phyloP scores from a whole-genome alignment of 2,113 vertebrate species.

The Chinchilla lanigera region DNA sequence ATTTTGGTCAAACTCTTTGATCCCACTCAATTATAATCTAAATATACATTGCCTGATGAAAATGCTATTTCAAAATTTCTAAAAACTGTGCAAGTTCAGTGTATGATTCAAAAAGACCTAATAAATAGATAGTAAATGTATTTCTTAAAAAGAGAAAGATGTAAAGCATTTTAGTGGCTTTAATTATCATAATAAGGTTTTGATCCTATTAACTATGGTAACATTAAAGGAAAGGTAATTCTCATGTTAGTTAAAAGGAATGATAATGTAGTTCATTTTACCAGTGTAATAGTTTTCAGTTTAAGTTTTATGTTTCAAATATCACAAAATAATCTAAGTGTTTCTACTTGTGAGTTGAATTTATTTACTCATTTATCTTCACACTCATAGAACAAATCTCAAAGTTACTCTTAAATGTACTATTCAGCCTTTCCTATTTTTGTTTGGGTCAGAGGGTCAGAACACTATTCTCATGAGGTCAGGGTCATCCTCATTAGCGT shows the following conservation, averaged over 20 bases:
- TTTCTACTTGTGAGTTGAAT: slow-evolving; percentile 56
- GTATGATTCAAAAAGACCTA: slow-evolving; percentile 2
- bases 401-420: slow-evolving; percentile 56
- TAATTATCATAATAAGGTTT: slow-evolving; percentile 59
- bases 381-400: slow-evolving; percentile 54
- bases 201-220: slow-evolving; percentile 62
- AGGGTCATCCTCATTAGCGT: slow-evolving; percentile 73
- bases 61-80: slow-evolving; percentile 27
- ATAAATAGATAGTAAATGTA: slow-evolving; percentile 53
- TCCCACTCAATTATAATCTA: background rate
- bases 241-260: slow-evolving; percentile 66
- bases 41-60: background rate
- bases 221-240: slow-evolving; percentile 65
- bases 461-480: slow-evolving; percentile 45
- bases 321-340: slow-evolving; percentile 48
- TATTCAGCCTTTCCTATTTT: slow-evolving; percentile 49
- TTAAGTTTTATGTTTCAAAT: slow-evolving; percentile 70
- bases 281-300: slow-evolving; percentile 47
- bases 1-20: background rate
- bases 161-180: slow-evolving; percentile 51
- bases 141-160: slow-evolving; percentile 38
- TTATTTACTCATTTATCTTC: slow-evolving; percentile 70
- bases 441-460: slow-evolving; percentile 11
- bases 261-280: slow-evolving; percentile 62
- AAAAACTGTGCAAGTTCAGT: background rate